phyloP scores from a whole-genome alignment of 2,113 vertebrate species.

The Lagopus leucura region DNA sequence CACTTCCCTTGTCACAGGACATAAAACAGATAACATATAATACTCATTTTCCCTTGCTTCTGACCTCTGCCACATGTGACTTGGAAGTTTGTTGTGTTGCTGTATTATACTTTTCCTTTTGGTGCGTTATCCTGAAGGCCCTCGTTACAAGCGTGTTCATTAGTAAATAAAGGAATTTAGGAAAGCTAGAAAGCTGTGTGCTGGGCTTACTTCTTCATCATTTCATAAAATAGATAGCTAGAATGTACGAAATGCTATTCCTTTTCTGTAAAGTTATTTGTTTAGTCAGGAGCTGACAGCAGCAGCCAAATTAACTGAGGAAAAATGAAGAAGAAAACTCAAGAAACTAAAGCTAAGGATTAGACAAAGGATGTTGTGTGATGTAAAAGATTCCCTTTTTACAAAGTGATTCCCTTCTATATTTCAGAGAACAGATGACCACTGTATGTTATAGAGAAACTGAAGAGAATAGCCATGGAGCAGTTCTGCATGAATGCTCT shows the following conservation, averaged over 20 bases:
- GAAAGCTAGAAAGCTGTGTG: neutral
- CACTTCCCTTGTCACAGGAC: neutral
- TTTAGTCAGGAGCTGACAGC: slow-evolving; percentile 34
- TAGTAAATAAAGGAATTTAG: slow-evolving; percentile 4
- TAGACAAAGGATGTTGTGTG: neutral
- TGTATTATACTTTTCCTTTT: neutral
- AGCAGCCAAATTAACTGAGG: slow-evolving; percentile 39
- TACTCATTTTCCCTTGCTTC: neutral
- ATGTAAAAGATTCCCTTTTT: slow-evolving; percentile 14
- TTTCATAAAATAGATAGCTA: slow-evolving; percentile 9
- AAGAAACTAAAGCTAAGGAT: slow-evolving; percentile 18
- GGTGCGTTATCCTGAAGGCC: neutral
- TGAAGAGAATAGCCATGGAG: slow-evolving; percentile 8
- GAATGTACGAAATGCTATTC: slow-evolving; percentile 24
- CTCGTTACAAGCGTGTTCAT: neutral
- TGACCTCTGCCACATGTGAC: neutral
- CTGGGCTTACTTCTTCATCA: slow-evolving; percentile 24
- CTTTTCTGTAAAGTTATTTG: neutral
- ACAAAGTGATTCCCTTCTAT: neutral
- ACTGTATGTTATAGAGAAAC: neutral
- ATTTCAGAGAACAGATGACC: neutral
- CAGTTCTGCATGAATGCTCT: neutral
- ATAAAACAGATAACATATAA: neutral
- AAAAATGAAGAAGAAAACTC: neutral
- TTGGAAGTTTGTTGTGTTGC: neutral